Base-by-base conservation (phyloP, 2,113 vertebrate species). In the Strix aluco region DNA sequence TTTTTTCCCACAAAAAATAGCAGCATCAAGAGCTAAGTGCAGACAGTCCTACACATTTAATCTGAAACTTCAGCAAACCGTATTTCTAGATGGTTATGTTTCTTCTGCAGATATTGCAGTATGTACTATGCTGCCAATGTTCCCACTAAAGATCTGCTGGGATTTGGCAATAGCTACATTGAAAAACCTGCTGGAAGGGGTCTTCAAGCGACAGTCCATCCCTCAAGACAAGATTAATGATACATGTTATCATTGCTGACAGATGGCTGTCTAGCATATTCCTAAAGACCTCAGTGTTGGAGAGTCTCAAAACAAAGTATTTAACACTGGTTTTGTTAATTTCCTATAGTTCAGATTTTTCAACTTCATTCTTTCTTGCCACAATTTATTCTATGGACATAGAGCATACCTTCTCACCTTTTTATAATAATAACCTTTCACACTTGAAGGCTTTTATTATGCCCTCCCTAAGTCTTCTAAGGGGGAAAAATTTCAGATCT, bases 251-350 rank as follows among this genome's bases (percentile, higher is more conserved):
- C 58, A 49, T 34, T 88, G 67, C 40, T 85, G 84, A 91, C 81
- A 96, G 73, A 79, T 73, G 79, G 36, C 49, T 92, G 49, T 69
- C 79, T 92, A 93, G 42, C 49, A 85, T 77, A 75, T 86, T 95
- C 62, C 54, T 91, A 62, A 91, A 92, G 54, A 94, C 42, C 62
- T 88, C 27, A 36, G 71, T 69, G n/a, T 36, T 4, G 0, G 34
- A 78, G 38, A 93, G 58, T 82, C 71, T 92, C 70, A 82, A 86
- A 95, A 66, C 52, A 75, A 92, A 88, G 62, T 65, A 86, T 44
- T 86, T 58, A 80, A 25, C 27, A 23, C 16, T 82, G 25, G 32
- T 94, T 86, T 88, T 46, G 52, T 51, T 55, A 82, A 67, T 47
- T 91, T 86, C 75, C 69, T 40, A 40, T 36, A 61, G 62, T 85